These are phyloP conservation scores for Allolobophora icterica DNA, from an alignment of 2,888 invertebrate species.

Conservation along the genomic window DNA sequence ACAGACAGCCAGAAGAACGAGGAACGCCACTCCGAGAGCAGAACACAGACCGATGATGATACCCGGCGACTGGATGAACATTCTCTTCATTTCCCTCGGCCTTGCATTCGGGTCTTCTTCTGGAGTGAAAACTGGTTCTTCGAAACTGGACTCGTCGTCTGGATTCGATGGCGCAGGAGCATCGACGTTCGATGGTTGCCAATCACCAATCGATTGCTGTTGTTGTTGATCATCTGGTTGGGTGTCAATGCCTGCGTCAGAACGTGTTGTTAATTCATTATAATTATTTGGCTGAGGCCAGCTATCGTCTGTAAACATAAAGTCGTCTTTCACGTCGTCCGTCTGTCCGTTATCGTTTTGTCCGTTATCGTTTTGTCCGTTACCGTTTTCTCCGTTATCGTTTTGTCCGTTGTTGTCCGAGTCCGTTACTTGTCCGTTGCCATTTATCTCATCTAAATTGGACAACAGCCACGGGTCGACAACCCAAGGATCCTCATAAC, in stretches of 20 bases:
- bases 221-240: slow-evolving; percentile 3
- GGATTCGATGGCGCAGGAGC: not conserved
- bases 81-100: not conserved
- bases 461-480: no score
- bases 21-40: not conserved
- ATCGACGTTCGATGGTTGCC: not conserved
- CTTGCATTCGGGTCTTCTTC: not conserved
- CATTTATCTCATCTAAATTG: no score
- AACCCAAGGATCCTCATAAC: no score
- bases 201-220: not conserved
- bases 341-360: not conserved
- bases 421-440: no score
- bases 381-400: no score
- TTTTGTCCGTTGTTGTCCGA: no score
- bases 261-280: not conserved
- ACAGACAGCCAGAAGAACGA: slow-evolving; percentile 23
- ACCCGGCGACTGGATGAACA: not conserved
- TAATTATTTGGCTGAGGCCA: not conserved
- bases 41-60: slow-evolving; percentile 30
- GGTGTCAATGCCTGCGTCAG: not conserved
- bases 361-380: no score
- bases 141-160: not conserved
- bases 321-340: not conserved
- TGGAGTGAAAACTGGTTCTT: not conserved
- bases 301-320: not conserved